Conservation (phyloP, 2,797 vertebrate species). For the Capromys pilorides region DNA sequence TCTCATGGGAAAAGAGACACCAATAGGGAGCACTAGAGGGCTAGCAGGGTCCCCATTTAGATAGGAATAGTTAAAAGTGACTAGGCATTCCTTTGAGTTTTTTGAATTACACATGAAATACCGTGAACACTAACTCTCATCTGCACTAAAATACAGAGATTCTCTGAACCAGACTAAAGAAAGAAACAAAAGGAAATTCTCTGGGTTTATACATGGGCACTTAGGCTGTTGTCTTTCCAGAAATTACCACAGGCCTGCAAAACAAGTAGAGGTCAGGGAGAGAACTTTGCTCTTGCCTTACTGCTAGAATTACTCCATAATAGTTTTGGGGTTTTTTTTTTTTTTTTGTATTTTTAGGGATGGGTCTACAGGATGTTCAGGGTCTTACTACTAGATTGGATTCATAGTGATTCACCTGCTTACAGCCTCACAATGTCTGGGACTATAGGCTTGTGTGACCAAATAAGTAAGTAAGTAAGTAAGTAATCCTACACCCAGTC, state of each 20-base stretch:
- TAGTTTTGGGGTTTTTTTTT: too few relatives aligned
- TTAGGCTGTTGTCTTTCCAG: not conserved
- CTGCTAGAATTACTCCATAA: not conserved
- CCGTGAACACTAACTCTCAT: not conserved
- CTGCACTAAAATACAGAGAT: not conserved
- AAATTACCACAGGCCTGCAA: not conserved
- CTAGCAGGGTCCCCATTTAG: not conserved
- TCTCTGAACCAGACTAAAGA: not conserved
- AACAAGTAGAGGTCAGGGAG: not conserved
- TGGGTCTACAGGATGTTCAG: too few relatives aligned
- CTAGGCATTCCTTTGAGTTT: not conserved
- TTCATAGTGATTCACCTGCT: too few relatives aligned
- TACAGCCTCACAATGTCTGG: too few relatives aligned
- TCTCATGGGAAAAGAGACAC: not conserved
- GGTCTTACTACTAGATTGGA: too few relatives aligned
- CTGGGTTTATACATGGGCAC: not conserved
- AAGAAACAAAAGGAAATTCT: constrained; percentile 33
- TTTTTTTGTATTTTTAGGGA: too few relatives aligned
- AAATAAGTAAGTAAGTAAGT: too few relatives aligned
- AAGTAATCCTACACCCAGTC: too few relatives aligned
- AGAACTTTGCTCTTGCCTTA: not conserved
- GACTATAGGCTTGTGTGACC: too few relatives aligned
- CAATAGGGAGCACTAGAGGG: not conserved
- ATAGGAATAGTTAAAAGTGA: constrained; percentile 36
- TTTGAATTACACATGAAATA: not conserved